phyloP scores from a whole-genome alignment of 2,888 invertebrate species.

The Dimorphilus gyrociliatus region DNA sequence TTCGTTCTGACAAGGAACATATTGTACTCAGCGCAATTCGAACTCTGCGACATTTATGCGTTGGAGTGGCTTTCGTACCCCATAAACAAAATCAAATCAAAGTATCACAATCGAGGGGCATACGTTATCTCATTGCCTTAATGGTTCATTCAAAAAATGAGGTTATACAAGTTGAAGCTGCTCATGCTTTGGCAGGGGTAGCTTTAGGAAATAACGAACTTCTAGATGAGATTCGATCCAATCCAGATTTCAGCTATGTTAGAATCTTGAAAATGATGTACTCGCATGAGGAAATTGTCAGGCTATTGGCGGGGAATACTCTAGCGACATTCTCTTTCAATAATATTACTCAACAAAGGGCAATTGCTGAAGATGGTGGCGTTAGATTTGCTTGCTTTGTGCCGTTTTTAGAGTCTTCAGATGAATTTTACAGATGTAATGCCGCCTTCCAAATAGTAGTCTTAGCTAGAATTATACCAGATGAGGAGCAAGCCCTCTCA shows the following conservation, averaged over 20 bases:
- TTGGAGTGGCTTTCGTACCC: conserved; percentile 31
- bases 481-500: conserved; percentile 32
- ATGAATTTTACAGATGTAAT: conserved; percentile 27
- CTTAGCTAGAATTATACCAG: conserved; percentile 31
- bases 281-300: conserved; percentile 17
- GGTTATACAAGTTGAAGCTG: conserved; percentile 32
- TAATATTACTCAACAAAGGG: conserved; percentile 26
- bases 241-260: conserved; percentile 30
- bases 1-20: conserved; percentile 26
- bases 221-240: conserved; percentile 22
- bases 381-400: conserved; percentile 30
- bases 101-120: conserved; percentile 24
- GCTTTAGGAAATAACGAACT: conserved; percentile 25
- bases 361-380: conserved; percentile 30
- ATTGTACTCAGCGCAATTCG: conserved; percentile 31
- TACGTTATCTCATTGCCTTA: conserved; percentile 27
- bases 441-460: conserved; percentile 36
- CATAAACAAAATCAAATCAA: conserved; percentile 24
- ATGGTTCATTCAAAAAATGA: conserved; percentile 30
- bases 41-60: conserved; percentile 26
- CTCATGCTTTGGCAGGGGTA: conserved; percentile 27
- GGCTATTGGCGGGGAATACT: conserved; percentile 26
- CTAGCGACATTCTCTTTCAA: conserved; percentile 35
- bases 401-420: conserved; percentile 27
- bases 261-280: conserved; percentile 32